Evolutionary conservation across 1,140 invertebrate genomes (phyloP), one percentile per base, ranked within the genome.

Genomic region (Zaprionus taronus): DNA sequence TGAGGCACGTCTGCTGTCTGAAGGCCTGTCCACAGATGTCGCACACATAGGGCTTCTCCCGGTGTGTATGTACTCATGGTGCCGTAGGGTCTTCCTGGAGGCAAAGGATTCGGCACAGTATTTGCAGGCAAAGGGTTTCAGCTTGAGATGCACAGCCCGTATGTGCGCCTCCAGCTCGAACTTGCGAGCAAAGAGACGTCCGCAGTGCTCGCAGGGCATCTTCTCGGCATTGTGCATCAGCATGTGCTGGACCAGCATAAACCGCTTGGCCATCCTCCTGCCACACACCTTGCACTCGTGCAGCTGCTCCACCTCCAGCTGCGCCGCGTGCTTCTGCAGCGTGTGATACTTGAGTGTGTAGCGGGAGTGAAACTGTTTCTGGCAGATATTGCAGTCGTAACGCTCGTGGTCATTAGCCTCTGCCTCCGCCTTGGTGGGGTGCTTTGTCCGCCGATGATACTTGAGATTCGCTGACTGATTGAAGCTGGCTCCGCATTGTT

Each of bases 41-140:
- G 83, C 97, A 97, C 1, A 95, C 94, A 69, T 96, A 97, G 0
- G 96, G 96, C 79, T 95, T 96, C 76, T 96, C 96, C 96, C 97
- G 0, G 97, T 98, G 80, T 98, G 95, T 31, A 95, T 95, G 22
- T 95, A 94, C 79, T 95, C 95, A 84, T 96, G 95, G 78, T 91
- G 91, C 0, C 79, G 69, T 5, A 94, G 60, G 0, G 91, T 92
- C 55, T 92, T 92, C 4, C 87, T 60, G 1, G 84, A 90, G 2
- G 91, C 91, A 65, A 92, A 92, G 26, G 78, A 74, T 47, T 92
- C 91, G 0, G 65, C 26, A 44, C 91, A 92, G 44, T 92, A 85
- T 15, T 65, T 68, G 55, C 91, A 92, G 38, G 72, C 71, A 17
- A 83, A 92, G 20, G 91, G 91, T 41, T 92, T 92, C 5, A 92